Evolutionary conservation across 2,113 vertebrate species (phyloP).

Genomic region (Corynorhinus townsendii): DNA sequence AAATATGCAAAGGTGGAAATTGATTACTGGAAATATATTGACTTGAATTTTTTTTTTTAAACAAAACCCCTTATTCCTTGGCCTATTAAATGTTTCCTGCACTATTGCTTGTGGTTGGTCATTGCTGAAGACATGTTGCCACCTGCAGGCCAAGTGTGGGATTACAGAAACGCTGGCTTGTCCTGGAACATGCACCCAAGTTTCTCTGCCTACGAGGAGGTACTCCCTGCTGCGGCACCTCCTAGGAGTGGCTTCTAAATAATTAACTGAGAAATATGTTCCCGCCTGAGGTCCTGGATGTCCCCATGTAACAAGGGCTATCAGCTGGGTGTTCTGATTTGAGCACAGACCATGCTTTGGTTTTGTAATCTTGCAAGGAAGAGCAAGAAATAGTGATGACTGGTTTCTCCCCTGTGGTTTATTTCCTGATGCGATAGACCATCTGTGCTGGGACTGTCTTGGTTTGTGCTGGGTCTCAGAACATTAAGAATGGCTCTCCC

Average conservation of each 20-base stretch:
- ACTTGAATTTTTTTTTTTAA: not conserved
- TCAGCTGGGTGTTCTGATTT: not conserved
- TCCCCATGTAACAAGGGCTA: not conserved
- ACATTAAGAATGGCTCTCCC: not conserved
- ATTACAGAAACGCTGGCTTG: not conserved
- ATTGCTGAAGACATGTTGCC: conserved; percentile 10
- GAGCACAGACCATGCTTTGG: not conserved
- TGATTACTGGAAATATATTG: conserved; percentile 4
- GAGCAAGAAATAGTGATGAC: not conserved
- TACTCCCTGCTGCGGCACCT: not conserved
- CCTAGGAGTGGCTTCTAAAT: not conserved
- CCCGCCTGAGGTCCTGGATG: not conserved
- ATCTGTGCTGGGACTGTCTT: not conserved
- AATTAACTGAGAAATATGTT: conserved; percentile 38
- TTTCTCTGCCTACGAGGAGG: not conserved
- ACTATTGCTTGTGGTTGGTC: not conserved
- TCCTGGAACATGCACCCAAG: accelerated
- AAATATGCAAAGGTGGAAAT: not conserved
- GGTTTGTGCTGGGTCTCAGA: not conserved
- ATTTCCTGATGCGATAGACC: not conserved
- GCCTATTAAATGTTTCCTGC: conserved; percentile 33
- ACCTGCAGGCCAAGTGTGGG: not conserved
- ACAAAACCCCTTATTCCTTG: not conserved
- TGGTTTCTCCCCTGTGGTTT: not conserved
- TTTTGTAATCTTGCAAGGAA: not conserved